Base-by-base conservation (phyloP, 2,888 invertebrate species). In the Pinctada fucata region DNA sequence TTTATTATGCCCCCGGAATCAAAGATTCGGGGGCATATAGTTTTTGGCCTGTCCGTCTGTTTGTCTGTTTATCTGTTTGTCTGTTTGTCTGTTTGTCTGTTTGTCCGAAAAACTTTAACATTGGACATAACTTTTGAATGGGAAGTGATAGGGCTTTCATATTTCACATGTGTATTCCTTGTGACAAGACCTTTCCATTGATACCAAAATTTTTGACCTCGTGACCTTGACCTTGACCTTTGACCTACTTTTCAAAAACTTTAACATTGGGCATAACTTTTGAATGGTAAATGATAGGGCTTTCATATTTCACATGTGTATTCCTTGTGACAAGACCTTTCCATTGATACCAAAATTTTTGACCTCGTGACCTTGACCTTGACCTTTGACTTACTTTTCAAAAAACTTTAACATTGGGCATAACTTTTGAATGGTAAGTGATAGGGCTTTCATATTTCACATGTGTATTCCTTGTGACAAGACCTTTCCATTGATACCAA, bases 271-370 rank as follows among this genome's bases (percentile, higher is more conserved):
- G 5, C 58, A 52, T 52, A 52, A 52, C 10, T 52, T 52, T 8
- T 52, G 5, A 52, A 52, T 52, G 10, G 58, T 52, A 52, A 52
- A 52, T 8, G 58, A 52, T 10, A 52, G 58, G 58, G 58, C 58
- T 52, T 52, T 8, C 5, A 52, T 52, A 52, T 52, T 52, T 52
- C 58, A 52, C 10, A 10, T 52, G 58, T 52, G 58, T 52, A 52
- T 52, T 52, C 58, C 58, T 8, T 52, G 58, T 52, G 58, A 52
- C 58, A 52, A 52, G 58, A 52, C 58, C 58, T 52, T 52, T 52
- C 58, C 5, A 8, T 52, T 5, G 58, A 10, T 10, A 52, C 58
- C 58, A 52, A 5, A 52, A 52, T 8, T 52, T 52, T 52, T 5
- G 58, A 52, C 58, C 10, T 52, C 10, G 58, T 52, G 58, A 52